Evolutionary conservation across 2,113 vertebrate species (phyloP), one percentile per base, ranked within the genome.

Genomic region (Puntigrus tetrazona): DNA sequence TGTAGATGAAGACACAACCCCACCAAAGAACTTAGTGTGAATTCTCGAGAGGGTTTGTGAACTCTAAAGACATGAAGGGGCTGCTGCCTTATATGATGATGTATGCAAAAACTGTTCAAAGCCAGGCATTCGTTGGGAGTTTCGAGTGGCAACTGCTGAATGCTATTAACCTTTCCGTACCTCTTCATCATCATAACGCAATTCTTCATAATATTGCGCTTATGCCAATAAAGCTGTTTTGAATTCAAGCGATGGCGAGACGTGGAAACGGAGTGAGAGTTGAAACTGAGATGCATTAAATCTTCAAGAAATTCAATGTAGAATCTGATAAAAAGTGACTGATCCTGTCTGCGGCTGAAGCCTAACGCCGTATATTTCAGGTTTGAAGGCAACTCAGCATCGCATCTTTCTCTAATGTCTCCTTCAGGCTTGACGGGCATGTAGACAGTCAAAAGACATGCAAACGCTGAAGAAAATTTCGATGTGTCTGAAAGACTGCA

Each of bases 81-180:
- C 29, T 69, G 14, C 27, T n/a, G 75, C 9, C 75, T 27, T 81
- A 67, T 50, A 22, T 69, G 59, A 67, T 69, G 41, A 81, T 69
- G 9, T 34, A 34, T 65, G 78, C 78, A 81, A 61, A 67, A 67
- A n/a, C 2, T 52, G 27, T 47, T 50, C 1, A 81, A 50, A 81
- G 61, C 78, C 41, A 11, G 38, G 29, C 43, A 50, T 63, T 38
- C 36, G 50, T 13, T 63, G n/a, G 0, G n/a, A 79, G 36, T 29
- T 61, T 63, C 9, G 16, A 16, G 29, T 41, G 25, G 29, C 52
- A 55, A 9, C 25, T 7, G 3, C 38, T 73, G 6, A 80, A 80
- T 80, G 36, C 45, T 41, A 80, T 29, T 63, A 65, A 80, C 59
- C 57, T 65, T 43, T 80, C 41, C 16, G 65, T 65, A 65, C 76